Evolutionary conservation across 2,888 invertebrate genomes (phyloP), one percentile per base, ranked within the genome.

Genomic region (Limnephilus auricula): DNA sequence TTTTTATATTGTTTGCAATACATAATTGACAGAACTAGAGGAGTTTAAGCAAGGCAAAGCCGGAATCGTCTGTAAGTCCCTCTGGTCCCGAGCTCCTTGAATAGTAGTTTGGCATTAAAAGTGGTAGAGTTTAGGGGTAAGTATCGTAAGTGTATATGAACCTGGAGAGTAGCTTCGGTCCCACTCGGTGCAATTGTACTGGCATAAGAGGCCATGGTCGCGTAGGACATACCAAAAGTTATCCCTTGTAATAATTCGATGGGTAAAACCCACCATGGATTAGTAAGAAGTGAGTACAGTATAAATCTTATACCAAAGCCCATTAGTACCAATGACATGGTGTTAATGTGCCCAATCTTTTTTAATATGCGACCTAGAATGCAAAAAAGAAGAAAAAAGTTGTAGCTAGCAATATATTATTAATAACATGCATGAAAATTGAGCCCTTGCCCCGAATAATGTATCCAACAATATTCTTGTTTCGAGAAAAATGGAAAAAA

Each of bases 191-290:
- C 97, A 0, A 98, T 97, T 92, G 97, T 97, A 94, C 97, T 98
- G 0, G 98, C 98, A 94, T 98, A 99, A 0, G 98, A 98, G 31
- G 98, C 97, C 98, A 98, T 98, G 15, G 98, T 97, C 0, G 98
- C 97, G 94, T 98, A 99, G 94, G 98, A 98, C 94, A 99, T 96
- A 32, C 99, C 99, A 94, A 98, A 98, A 0, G 99, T 98, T 34
- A 99, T 95, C 0, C 99, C 99, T 95, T 99, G 98, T 13, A 98
- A 95, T 92, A 98, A 94, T 95, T 99, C 99, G 89, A 99, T 97
- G 0, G 98, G 97, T 92, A 99, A 95, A 86, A 98, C 97, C 96
- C 97, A 97, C 98, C 99, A 99, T 0, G 98, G 97, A 94, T 98
- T 97, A 0, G 95, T 95, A 90, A 99, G 95, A 90, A 97, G 95